Evolutionary conservation across 2,113 vertebrate species (phyloP), one percentile per base, ranked within the genome.

Genomic region (Silurus asotus): DNA sequence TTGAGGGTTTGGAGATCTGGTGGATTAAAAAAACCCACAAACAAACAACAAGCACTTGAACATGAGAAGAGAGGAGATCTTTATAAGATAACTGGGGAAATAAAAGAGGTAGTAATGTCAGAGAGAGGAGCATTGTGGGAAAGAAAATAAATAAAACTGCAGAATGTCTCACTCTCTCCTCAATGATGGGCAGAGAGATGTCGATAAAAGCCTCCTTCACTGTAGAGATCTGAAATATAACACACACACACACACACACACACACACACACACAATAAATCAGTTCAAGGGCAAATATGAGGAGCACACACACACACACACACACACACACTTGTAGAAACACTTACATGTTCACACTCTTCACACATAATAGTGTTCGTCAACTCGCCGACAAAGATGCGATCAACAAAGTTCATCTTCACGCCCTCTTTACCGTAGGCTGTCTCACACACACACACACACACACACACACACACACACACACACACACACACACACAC

Each of bases 331-430:
- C 53, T 79, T 20, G 84, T 8, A 65, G 20, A 55, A 91, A 92
- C 90, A 96, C 98, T 95, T 96, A 99, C 98, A 91, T 99, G 96
- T 92, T 97, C 96, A 93, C 98, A 99, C 93, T 99, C 98, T 93
- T 99, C 98, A 95, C 98, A 99, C 98, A 99, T 99, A 89, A 99
- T 97, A 78, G 97, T 99, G 96, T 97, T 99, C 90, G 97, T 99
- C 90, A 99, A 95, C 95, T 99, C 98, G 93, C 98, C 98, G 83
- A 99, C 96, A 95, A 99, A 99, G 93, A 99, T 98, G 87, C 95
- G 97, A 93, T 99, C 97, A 90, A 99, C 96, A 91, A 99, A 97
- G 94, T 98, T 99, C 97, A 98, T 97, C 95, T 96, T 99, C 92
- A 99, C 97, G 81, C 97, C 97, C 94, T 99, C 98, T 95, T 96